These are phyloP conservation scores for Taenioides sp. DNA, from an alignment of 2,797 vertebrate species.

Conservation along the genomic window DNA sequence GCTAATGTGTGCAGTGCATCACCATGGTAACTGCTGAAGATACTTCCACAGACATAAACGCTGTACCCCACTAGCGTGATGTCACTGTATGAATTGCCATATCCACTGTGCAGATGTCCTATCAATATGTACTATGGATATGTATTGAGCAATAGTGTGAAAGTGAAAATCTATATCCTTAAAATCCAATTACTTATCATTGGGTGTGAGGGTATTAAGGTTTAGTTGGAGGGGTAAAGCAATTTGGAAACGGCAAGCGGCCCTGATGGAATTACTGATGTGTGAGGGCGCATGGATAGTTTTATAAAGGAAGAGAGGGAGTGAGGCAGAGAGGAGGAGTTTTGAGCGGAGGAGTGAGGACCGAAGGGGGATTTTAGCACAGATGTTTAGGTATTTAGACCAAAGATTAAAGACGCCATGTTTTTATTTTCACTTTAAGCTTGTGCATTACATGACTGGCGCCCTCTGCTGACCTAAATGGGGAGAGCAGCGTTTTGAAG, in stretches of 20 bases:
- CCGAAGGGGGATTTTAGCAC: not conserved
- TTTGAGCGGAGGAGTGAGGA: not conserved
- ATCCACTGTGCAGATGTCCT: slow-evolving; percentile 40
- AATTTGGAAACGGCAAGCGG: slow-evolving; percentile 54
- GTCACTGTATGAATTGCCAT: not conserved
- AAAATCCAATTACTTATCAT: slow-evolving; percentile 66
- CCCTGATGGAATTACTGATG: slow-evolving; percentile 44
- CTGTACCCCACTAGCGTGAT: no score
- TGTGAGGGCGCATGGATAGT: slow-evolving; percentile 33
- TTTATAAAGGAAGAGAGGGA: slow-evolving; percentile 1
- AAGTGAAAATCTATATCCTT: slow-evolving; percentile 35
- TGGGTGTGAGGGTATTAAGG: slow-evolving; percentile 40
- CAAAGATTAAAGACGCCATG: not conserved
- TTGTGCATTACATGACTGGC: not conserved
- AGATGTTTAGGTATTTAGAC: not conserved
- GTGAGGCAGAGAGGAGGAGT: not conserved
- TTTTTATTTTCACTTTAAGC: not conserved
- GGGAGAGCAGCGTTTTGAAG: no score
- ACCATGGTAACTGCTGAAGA: no score
- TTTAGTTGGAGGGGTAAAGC: slow-evolving; percentile 49
- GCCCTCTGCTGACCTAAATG: not conserved
- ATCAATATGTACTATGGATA: slow-evolving; percentile 52
- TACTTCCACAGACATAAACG: no score
- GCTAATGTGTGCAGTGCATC: no score
- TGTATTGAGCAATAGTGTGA: slow-evolving; percentile 35